A percentile compares a stretch with the other conserved stretches of the same genome.
Conservation (phyloP, 2,113 vertebrate genomes). For the Ammodytes marinus region DNA sequence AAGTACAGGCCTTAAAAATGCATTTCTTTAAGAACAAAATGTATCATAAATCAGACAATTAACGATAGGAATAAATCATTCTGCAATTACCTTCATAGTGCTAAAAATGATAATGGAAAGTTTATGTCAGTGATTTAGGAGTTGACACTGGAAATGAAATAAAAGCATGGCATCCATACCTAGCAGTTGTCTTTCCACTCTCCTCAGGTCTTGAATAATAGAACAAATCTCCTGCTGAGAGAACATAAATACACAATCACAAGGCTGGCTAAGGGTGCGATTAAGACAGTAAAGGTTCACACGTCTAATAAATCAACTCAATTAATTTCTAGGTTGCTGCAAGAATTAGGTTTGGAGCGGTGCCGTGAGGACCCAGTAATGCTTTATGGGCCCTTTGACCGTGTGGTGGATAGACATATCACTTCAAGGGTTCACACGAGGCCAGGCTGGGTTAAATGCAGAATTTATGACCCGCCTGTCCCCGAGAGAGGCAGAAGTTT, state of each 20-base stretch:
- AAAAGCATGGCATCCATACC: conserved; percentile 80
- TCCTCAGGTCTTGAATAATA: conserved; percentile 94
- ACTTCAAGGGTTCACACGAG: conserved; percentile 51
- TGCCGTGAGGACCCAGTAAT: conserved; percentile 28
- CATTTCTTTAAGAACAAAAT: no score
- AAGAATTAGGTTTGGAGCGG: conserved; percentile 30
- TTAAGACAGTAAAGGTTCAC: conserved; percentile 31
- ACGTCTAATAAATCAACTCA: conserved; percentile 36
- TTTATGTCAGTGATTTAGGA: neutral
- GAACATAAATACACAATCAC: conserved; percentile 34
- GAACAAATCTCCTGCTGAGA: conserved; percentile 92
- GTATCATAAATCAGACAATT: no score
- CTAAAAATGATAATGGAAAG: no score
- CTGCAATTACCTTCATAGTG: no score
- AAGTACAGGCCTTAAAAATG: no score
- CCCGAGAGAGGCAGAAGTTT: conserved; percentile 26
- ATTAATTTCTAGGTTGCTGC: conserved; percentile 27
- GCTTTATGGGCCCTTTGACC: conserved; percentile 51
- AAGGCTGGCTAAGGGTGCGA: neutral
- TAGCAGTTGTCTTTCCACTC: conserved; percentile 94
- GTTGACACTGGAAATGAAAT: neutral
- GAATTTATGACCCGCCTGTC: conserved; percentile 52
- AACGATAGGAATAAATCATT: no score
- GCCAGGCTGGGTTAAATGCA: conserved; percentile 46
- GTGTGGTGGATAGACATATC: conserved; percentile 14